Base-by-base conservation (phyloP, 2,888 invertebrate genomes). In the Thalpophila matura region DNA sequence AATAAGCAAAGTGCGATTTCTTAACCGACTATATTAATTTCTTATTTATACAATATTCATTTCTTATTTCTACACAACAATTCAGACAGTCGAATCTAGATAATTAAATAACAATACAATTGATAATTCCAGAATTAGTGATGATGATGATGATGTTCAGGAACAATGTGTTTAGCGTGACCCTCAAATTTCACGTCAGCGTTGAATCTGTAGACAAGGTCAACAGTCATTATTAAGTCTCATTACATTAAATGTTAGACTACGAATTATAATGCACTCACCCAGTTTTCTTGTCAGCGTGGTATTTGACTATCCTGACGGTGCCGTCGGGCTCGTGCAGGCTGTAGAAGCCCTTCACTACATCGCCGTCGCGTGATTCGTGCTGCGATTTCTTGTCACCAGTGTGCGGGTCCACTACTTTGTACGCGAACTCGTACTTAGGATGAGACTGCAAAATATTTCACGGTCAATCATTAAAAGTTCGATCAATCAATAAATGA, bases 321-420 rank as follows among this genome's bases (percentile, higher is more conserved):
- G 91, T 91, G 72, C 94, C 93, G 68, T 94, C 93, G 38, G 94
- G 89, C 80, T 94, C 90, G 66, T 90, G 86, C 62, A 94, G 83
- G 43, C 89, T 87, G 86, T 94, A 92, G 58, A 81, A 84, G 33
- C 94, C 94, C 79, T 90, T 90, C 58, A 89, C 89, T 6, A 79
- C 79, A 63, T 88, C 84, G 1, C 87, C 87, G 60, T 88, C 84
- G 66, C 88, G 87, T 65, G 71, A 65, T 76, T 88, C 88, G 46
- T 87, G 85, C 67, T 88, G 88, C 42, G 80, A 80, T 78, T 88
- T 87, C 74, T 86, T 82, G 82, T 95, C 95, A n/a, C 92, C 93
- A 68, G 93, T 93, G 80, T 93, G 91, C 26, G 87, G 86, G 80
- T 94, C 94, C 70, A 85, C 81, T 26, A 94, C 93, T 59, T 91